Conservation (phyloP, 2,888 invertebrate species). For the Teleiodes luculella region DNA sequence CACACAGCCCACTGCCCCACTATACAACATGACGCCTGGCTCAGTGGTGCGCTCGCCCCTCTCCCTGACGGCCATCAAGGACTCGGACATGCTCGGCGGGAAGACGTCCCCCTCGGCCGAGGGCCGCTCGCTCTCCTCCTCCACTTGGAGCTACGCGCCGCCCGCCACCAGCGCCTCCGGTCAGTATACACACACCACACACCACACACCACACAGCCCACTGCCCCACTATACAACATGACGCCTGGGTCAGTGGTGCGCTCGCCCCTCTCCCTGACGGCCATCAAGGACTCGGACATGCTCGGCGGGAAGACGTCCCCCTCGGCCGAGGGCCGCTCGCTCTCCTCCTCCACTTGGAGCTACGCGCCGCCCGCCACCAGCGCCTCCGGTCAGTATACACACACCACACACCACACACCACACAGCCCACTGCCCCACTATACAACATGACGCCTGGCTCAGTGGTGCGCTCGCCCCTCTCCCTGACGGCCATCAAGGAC, state of each 20-base stretch:
- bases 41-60: conserved; percentile 93
- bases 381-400: conserved; percentile 27
- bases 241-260: conserved; percentile 96
- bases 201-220: neutral
- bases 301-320: conserved; percentile 88
- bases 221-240: no score
- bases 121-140: conserved; percentile 85
- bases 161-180: conserved; percentile 65
- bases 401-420: neutral
- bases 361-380: conserved; percentile 85
- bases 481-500: conserved; percentile 93
- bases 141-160: conserved; percentile 94
- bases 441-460: conserved; percentile 97
- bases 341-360: conserved; percentile 93
- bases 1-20: neutral
- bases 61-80: conserved; percentile 92
- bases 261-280: conserved; percentile 91
- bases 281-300: conserved; percentile 92
- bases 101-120: conserved; percentile 87
- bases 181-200: neutral
- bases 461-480: conserved; percentile 91
- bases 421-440: no score
- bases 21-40: conserved; percentile 97
- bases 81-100: conserved; percentile 89
- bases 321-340: conserved; percentile 83